A percentile compares a stretch with the other conserved stretches of the same genome.
phyloP scores from a whole-genome alignment of 2,888 invertebrate species.

The Clivina fossor region DNA sequence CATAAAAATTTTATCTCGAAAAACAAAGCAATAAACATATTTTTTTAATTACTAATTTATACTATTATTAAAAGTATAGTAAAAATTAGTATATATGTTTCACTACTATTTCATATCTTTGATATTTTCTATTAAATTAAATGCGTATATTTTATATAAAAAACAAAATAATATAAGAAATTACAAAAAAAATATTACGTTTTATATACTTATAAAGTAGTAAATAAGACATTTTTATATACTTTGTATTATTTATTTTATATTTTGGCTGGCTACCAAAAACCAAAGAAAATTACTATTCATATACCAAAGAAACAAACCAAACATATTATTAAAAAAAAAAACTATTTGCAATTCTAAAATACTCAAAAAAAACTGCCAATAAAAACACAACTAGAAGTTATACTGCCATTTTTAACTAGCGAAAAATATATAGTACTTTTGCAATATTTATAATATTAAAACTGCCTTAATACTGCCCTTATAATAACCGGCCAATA shows the following conservation, averaged over 20 bases:
- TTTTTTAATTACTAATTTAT: no score
- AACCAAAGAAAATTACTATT: neutral
- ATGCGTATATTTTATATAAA: neutral
- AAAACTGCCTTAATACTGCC: neutral
- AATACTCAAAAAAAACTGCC: constrained; percentile 13
- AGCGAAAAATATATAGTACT: neutral
- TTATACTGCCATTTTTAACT: constrained; percentile 21
- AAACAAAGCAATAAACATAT: no score
- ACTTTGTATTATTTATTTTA: neutral
- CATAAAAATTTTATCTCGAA: no score
- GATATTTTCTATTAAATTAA: neutral
- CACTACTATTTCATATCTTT: neutral
- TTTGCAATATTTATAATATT: neutral
- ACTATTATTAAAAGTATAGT: neutral
- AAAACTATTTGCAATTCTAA: neutral
- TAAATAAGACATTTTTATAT: no score
- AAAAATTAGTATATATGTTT: neutral
- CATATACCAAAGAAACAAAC: neutral
- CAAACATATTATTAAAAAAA: neutral
- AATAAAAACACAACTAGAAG: constrained; percentile 19
- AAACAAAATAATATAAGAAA: neutral
- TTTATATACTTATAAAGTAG: neutral
- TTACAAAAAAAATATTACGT: neutral
- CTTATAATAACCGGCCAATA: neutral
- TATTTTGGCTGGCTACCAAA: neutral